These are phyloP conservation scores for Polia nebulosa DNA, from an alignment of 2,888 invertebrate genomes.

Conservation along the genomic window DNA sequence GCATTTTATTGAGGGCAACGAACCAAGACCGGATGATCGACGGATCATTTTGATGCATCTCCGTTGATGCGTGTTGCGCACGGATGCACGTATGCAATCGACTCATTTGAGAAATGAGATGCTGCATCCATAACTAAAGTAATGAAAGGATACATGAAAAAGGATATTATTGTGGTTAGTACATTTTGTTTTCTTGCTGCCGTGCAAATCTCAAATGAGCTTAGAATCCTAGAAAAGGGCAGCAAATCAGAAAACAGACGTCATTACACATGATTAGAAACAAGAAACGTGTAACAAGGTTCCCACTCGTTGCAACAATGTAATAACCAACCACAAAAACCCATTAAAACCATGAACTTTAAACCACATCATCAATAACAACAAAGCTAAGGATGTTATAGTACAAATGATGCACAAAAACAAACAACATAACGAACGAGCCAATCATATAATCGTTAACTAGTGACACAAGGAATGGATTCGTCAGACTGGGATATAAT, in stretches of 20 bases:
- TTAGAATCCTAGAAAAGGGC: conserved; percentile 20
- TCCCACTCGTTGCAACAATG: conserved; percentile 37
- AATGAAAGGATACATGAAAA: conserved; percentile 18
- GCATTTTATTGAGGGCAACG: conserved; percentile 79
- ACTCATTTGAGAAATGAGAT: conserved; percentile 18
- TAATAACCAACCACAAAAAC: conserved; percentile 50
- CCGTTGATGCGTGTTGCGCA: conserved; percentile 40
- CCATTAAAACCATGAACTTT: conserved; percentile 52
- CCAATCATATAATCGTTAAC: conserved; percentile 74
- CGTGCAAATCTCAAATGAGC: conserved; percentile 30
- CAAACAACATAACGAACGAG: conserved; percentile 65
- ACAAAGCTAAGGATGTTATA: conserved; percentile 38
- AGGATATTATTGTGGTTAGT: conserved; percentile 32
- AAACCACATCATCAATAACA: conserved; percentile 38
- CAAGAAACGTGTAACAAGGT: conserved; percentile 27
- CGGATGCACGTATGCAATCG: conserved; percentile 43
- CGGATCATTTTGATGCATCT: conserved; percentile 68
- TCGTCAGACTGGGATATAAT: conserved; percentile 75
- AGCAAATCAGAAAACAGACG: background rate
- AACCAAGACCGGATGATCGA: conserved; percentile 74
- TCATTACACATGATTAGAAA: conserved; percentile 14
- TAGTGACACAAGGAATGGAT: conserved; percentile 75
- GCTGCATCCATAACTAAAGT: background rate
- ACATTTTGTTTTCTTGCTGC: background rate
- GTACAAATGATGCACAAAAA: conserved; percentile 63